Evolutionary conservation across 1,140 invertebrate genomes (phyloP).

Genomic region (Scaptomyza montana): DNA sequence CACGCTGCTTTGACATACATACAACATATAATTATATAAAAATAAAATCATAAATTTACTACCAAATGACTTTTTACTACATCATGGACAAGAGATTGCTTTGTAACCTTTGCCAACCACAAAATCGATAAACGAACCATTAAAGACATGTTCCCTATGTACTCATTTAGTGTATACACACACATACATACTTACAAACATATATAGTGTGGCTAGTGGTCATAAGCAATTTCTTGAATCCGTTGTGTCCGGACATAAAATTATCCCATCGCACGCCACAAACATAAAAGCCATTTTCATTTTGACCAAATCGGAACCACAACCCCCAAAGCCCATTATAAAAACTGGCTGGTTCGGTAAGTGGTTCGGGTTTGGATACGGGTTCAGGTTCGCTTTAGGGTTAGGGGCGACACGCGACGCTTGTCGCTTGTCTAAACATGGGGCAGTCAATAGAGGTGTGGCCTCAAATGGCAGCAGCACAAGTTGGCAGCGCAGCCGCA

Average conservation of each 20-base stretch:
- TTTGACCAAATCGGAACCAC: conserved; percentile 48
- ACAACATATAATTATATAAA: conserved; percentile 38
- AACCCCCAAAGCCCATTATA: conserved; percentile 29
- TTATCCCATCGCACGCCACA: conserved; percentile 74
- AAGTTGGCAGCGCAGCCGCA: conserved; percentile 57
- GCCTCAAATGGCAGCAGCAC: conserved; percentile 50
- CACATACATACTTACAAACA: background rate
- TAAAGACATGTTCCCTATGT: conserved; percentile 22
- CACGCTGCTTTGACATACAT: conserved; percentile 25
- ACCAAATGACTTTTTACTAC: conserved; percentile 20
- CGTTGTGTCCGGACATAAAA: conserved; percentile 51
- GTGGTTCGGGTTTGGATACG: conserved; percentile 16
- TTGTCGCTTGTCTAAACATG: conserved; percentile 40
- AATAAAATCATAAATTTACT: conserved; percentile 50
- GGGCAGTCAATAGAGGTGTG: conserved; percentile 72
- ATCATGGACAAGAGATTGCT: conserved; percentile 1
- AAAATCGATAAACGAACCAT: conserved; percentile 52
- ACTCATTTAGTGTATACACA: background rate
- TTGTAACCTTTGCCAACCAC: background rate
- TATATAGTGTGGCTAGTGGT: conserved; percentile 7
- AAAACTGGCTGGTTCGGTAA: conserved; percentile 10
- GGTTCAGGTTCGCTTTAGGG: conserved; percentile 1
- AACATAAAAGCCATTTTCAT: conserved; percentile 79
- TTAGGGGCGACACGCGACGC: conserved; percentile 25
- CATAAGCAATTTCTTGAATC: conserved; percentile 67